Evolutionary conservation across 2,113 vertebrate genomes (phyloP), one percentile per base, ranked within the genome.

Genomic region (Maylandia zebra): DNA sequence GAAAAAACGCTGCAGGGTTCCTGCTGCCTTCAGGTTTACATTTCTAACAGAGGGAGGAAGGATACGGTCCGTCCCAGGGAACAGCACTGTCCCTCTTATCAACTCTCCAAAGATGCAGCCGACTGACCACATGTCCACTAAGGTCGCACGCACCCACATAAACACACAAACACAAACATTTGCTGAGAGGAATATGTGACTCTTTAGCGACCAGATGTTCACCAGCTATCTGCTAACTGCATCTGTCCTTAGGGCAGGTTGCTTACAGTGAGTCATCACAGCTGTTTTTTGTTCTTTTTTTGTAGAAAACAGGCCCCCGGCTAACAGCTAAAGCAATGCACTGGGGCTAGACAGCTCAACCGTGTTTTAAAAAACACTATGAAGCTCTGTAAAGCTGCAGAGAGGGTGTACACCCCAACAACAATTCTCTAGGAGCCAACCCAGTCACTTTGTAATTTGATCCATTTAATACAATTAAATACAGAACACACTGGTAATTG

Each of bases 121-220:
- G 95, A 99, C 97, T 97, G 98, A 99, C 98, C 98, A 99, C 98
- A 99, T 99, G 97, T 99, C 98, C 97, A 99, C 98, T 99, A 97
- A 93, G 95, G 94, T 96, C 96, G 96, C 97, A 96, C 95, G 97
- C 96, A 97, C 59, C 82, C 36, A 86, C 4, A 80, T 57, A 87
- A 64, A 78, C 96, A 96, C 97, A 96, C 96, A 97, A 53, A 89
- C 61, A 78, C 53, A 86, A 32, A 66, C 82, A 83, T 79, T 52
- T 52, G 45, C 74, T 78, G 45, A 52, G 74, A 19, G 74, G 19
- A 78, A 78, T 78, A 52, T 78, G 74, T 32, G 45, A 78, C 24
- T 50, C 45, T 78, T 78, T 78, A 55, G 32, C 50, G 8, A 69
- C 16, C 38, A 43, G 27, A 74, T 84, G 32, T 41, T 56, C 64